phyloP scores from a whole-genome alignment of 1,140 invertebrate genomes.

The Cephus cinctus region DNA sequence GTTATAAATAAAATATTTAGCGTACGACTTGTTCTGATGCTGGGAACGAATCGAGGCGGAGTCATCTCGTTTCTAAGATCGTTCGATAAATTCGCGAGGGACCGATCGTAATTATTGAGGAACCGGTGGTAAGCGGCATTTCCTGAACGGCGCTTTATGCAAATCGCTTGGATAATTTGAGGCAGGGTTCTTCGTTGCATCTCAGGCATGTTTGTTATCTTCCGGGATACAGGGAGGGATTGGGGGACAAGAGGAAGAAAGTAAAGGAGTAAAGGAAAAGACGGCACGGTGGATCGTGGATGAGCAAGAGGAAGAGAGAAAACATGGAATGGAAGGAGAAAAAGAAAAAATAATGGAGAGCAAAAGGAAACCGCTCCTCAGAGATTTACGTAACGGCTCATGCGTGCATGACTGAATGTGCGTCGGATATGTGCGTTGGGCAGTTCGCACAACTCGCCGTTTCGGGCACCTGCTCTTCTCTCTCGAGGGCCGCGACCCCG shows the following conservation, averaged over 20 bases:
- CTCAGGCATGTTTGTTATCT: background rate
- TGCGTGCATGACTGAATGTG: background rate
- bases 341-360: background rate
- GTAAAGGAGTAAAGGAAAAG: too few species aligned
- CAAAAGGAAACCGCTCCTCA: background rate
- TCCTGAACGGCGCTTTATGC: too few species aligned
- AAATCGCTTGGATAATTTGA: too few species aligned
- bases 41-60: too few species aligned
- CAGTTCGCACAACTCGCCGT: background rate
- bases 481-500: conserved; percentile 2
- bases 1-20: too few species aligned
- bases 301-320: conserved; percentile 5
- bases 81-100: too few species aligned
- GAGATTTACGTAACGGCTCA: conserved; percentile 10
- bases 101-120: too few species aligned
- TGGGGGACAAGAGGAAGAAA: too few species aligned
- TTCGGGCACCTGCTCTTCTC: conserved; percentile 10
- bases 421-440: too few species aligned
- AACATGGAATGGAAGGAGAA: background rate
- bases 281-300: background rate
- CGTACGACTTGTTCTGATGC: too few species aligned
- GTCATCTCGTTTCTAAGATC: too few species aligned
- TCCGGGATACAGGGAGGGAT: background rate
- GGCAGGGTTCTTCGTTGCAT: background rate
- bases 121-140: too few species aligned